These are phyloP conservation scores for Stegostoma tigrinum DNA, from an alignment of 2,113 vertebrate species.

Conservation along the genomic window DNA sequence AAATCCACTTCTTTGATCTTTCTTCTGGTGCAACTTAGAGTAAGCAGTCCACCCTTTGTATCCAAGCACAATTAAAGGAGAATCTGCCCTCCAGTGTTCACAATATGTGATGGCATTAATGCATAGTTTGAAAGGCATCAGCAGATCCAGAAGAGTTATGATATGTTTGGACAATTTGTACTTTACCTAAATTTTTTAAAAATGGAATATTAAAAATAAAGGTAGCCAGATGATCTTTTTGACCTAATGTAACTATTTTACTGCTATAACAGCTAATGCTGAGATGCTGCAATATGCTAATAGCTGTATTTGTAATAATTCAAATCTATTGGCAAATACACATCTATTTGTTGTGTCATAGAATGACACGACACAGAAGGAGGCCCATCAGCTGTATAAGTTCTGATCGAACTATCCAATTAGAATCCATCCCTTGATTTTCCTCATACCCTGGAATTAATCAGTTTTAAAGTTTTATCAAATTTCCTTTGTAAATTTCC, in stretches of 20 bases:
- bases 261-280: background rate
- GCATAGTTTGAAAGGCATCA: background rate
- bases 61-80: background rate
- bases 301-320: background rate
- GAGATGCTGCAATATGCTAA: background rate
- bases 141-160: background rate
- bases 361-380: background rate
- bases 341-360: background rate
- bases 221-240: background rate
- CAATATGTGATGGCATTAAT: background rate
- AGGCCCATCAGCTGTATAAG: background rate
- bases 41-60: background rate
- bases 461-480: background rate
- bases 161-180: background rate
- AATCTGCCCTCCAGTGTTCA: background rate
- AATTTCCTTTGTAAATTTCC: background rate
- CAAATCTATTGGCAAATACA: background rate
- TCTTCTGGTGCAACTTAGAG: background rate
- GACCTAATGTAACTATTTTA: background rate
- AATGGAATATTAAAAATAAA: background rate
- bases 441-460: background rate
- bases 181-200: background rate
- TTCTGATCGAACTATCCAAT: background rate
- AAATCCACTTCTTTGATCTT: background rate
- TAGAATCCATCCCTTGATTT: too few relatives aligned